Evolutionary conservation across 2,113 vertebrate genomes (phyloP).

Genomic region (Chionodraco myersi): DNA sequence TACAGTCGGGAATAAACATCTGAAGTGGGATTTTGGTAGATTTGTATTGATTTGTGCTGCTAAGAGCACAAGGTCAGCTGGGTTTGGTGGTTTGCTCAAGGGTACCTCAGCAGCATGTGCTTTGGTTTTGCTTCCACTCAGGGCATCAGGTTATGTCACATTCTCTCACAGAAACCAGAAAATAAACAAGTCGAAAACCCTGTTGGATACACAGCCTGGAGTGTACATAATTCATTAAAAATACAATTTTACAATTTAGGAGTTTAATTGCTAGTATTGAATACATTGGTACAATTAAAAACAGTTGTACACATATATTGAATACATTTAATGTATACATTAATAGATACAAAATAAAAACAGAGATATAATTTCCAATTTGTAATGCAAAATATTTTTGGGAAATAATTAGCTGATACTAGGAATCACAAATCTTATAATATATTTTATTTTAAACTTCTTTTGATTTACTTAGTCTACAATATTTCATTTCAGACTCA

Average conservation of each 20-base stretch:
- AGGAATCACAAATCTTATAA: not conserved
- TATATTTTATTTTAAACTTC: not conserved
- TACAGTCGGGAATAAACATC: not conserved
- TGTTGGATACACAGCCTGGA: not conserved
- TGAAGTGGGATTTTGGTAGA: not conserved
- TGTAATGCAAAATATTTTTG: not conserved
- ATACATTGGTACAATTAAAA: not conserved
- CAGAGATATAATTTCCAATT: not conserved
- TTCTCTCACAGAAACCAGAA: not conserved
- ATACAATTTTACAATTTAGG: not conserved
- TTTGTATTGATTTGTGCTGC: slow-evolving; percentile 1
- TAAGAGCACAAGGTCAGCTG: not conserved
- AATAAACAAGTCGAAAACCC: not conserved
- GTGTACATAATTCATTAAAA: not conserved
- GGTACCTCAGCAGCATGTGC: too few relatives aligned
- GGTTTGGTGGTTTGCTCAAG: not conserved
- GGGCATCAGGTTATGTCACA: not conserved
- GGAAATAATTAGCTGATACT: not conserved
- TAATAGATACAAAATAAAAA: not conserved
- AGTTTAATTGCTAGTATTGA: not conserved
- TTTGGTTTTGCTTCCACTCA: not conserved
- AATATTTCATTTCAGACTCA: too few relatives aligned
- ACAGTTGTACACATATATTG: not conserved
- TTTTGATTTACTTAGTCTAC: not conserved
- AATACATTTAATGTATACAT: not conserved